Percentiles rank a stretch among this genome's conserved stretches.
These are phyloP conservation scores for Laticauda laticaudata DNA, from an alignment of 2,113 vertebrate genomes.

Conservation along the genomic window DNA sequence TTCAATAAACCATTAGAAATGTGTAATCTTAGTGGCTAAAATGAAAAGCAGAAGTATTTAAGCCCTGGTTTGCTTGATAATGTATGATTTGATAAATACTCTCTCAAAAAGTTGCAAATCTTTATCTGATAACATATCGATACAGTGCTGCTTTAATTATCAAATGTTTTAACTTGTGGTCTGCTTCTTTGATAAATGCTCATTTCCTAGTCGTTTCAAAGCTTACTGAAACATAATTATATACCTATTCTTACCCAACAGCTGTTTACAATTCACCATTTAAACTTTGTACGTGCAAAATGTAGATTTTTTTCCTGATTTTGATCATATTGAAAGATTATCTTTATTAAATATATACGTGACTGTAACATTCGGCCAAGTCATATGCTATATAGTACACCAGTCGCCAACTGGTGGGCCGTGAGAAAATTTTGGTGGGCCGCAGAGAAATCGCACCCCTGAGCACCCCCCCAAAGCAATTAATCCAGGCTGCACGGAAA, in stretches of 20 bases:
- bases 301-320: neutral
- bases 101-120: neutral
- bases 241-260: neutral
- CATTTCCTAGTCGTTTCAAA: neutral
- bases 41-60: neutral
- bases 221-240: neutral
- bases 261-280: neutral
- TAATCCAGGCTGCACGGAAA: too few species aligned
- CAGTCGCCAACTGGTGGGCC: too few species aligned
- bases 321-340: neutral
- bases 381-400: neutral
- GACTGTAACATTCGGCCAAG: neutral
- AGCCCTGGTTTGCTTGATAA: neutral
- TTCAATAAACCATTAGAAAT: neutral
- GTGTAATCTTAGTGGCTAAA: neutral
- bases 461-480: too few species aligned
- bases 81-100: neutral
- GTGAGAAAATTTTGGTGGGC: too few species aligned
- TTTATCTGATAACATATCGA: neutral
- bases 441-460: too few species aligned
- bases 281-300: neutral
- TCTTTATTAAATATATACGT: neutral
- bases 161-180: neutral
- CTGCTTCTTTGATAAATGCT: neutral
- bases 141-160: neutral